Evolutionary conservation across 1,140 invertebrate species (phyloP).

Genomic region (Trachelipus rathkii): DNA sequence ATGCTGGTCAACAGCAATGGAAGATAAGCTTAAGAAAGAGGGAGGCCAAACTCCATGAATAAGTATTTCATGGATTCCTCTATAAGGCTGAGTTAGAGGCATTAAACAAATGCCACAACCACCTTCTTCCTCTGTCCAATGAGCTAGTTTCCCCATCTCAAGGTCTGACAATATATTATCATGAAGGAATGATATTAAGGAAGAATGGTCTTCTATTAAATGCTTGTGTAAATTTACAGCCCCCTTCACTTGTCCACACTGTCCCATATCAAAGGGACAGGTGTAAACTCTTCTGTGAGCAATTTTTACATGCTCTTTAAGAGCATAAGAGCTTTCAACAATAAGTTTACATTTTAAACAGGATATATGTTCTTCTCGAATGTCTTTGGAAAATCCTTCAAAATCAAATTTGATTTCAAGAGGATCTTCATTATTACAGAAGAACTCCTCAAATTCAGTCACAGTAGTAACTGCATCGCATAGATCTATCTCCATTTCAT

Average conservation of each 20-base stretch:
- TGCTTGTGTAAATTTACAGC: conserved; percentile 38
- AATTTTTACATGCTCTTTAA: conserved; percentile 20
- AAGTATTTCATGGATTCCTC: conserved; percentile 38
- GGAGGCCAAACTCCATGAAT: conserved; percentile 39
- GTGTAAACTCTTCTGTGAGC: conserved; percentile 38
- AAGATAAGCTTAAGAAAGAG: conserved; percentile 28
- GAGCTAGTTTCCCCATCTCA: conserved; percentile 25
- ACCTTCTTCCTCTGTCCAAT: conserved; percentile 18
- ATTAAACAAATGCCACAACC: conserved; percentile 33
- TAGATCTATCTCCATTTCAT: not conserved
- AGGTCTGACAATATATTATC: conserved; percentile 36
- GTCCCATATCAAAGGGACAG: conserved; percentile 38
- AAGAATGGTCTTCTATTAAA: conserved; percentile 34
- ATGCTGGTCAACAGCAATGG: conserved; percentile 30
- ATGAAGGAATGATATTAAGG: conserved; percentile 28
- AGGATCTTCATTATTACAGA: not conserved
- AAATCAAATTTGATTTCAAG: not conserved
- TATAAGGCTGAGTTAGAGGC: conserved; percentile 30
- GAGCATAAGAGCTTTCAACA: not conserved
- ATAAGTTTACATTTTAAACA: not conserved
- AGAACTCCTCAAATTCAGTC: conserved; percentile 1
- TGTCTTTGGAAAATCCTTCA: not conserved
- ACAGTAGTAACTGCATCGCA: not conserved
- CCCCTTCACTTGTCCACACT: conserved; percentile 34
- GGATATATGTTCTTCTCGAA: not conserved